phyloP scores from a whole-genome alignment of 2,113 vertebrate species.

The Tragelaphus buxtoni region DNA sequence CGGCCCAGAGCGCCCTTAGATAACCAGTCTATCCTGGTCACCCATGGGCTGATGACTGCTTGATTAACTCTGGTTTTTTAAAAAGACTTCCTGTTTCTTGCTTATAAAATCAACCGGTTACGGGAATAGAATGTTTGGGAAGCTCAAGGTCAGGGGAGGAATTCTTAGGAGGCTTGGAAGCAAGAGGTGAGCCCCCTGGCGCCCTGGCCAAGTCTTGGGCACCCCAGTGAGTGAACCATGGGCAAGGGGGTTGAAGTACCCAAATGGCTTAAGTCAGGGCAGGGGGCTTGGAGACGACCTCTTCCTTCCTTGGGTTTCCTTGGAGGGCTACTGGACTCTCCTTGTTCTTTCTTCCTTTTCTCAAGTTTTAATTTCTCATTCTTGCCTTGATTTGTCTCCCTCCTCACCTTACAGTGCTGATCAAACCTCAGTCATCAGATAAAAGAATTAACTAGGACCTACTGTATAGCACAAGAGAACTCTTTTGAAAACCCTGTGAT shows the following conservation, averaged over 20 bases:
- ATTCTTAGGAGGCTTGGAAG: background rate
- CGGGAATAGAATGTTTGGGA: background rate
- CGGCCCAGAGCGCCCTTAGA: background rate
- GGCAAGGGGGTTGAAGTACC: no score
- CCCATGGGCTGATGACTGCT: background rate
- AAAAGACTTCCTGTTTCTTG: background rate
- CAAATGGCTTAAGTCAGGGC: background rate
- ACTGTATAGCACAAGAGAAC: background rate
- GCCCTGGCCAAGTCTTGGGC: background rate
- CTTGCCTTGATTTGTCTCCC: rapidly evolving
- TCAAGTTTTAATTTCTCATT: background rate
- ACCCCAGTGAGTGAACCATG: rapidly evolving
- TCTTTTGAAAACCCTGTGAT: background rate
- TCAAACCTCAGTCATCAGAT: background rate
- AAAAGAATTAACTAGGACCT: background rate
- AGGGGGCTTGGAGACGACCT: background rate
- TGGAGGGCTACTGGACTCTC: background rate
- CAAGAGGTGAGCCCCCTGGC: no score
- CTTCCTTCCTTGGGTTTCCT: no score
- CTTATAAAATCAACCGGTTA: background rate
- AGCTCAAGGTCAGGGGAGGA: background rate
- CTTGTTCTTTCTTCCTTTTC: background rate
- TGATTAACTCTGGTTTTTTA: background rate
- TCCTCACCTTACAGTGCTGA: rapidly evolving
- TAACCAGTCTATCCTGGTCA: rapidly evolving